Conservation (phyloP, 2,888 invertebrate genomes). For the Trachelus stipa region DNA sequence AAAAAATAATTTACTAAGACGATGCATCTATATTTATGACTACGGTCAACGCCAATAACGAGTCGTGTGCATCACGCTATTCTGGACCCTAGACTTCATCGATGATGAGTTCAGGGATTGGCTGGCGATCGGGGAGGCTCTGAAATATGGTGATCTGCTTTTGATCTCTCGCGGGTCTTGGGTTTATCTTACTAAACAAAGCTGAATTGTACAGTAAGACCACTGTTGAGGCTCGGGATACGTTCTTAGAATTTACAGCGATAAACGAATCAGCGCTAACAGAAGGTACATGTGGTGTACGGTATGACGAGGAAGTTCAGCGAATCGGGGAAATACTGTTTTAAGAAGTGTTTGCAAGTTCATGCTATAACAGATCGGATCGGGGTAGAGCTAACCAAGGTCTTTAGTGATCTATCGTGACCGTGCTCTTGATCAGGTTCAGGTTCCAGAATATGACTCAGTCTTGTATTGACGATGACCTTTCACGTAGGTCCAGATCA, state of each 20-base stretch:
- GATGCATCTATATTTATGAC: not conserved
- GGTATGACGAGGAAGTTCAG: too few species aligned
- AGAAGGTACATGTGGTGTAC: not conserved
- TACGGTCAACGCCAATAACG: not conserved
- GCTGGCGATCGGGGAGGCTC: not conserved
- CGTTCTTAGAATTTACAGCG: not conserved
- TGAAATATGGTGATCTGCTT: not conserved
- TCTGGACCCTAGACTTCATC: not conserved
- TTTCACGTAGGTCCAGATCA: not conserved
- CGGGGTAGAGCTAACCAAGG: too few species aligned
- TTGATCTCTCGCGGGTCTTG: not conserved
- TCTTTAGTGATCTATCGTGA: not conserved
- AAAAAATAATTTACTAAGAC: not conserved
- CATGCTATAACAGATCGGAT: too few species aligned
- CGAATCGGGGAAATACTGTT: too few species aligned
- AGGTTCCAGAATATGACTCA: not conserved
- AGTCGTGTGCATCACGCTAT: not conserved
- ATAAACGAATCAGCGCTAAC: not conserved
- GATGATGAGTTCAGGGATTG: not conserved
- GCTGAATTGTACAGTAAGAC: not conserved
- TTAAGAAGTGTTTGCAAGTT: too few species aligned
- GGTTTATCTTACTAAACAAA: not conserved
- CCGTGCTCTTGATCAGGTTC: not conserved
- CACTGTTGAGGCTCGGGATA: not conserved
- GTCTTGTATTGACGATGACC: not conserved